Percentiles rank a stretch among this genome's conserved stretches.
phyloP scores from a whole-genome alignment of 2,888 invertebrate species.

The Euclidia mi region DNA sequence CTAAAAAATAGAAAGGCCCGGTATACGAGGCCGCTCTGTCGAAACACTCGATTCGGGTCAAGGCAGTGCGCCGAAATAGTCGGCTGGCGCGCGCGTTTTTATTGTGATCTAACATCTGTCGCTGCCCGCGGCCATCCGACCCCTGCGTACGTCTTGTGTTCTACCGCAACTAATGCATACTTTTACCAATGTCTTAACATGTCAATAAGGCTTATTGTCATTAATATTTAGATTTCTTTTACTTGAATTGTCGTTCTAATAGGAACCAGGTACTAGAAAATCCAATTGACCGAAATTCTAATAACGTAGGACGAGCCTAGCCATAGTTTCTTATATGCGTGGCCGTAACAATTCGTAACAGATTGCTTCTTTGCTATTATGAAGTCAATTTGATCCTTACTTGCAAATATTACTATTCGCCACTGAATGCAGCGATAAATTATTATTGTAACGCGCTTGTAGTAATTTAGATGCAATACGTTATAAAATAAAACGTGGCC shows the following conservation, averaged over 20 bases:
- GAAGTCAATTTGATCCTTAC: not conserved
- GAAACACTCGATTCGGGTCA: slow-evolving; percentile 89
- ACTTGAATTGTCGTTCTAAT: too few species aligned
- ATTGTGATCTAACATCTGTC: slow-evolving; percentile 90
- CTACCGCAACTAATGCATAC: slow-evolving; percentile 25
- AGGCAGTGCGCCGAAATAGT: slow-evolving; percentile 90
- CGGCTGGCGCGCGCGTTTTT: slow-evolving; percentile 87
- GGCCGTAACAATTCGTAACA: too few species aligned
- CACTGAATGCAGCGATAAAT: too few species aligned
- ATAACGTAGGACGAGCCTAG: too few species aligned
- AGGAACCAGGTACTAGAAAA: too few species aligned
- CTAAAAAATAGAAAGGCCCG: slow-evolving; percentile 90
- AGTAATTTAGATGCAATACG: not conserved
- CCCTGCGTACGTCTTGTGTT: slow-evolving; percentile 43
- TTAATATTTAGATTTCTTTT: too few species aligned
- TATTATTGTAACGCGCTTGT: too few species aligned
- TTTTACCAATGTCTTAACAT: slow-evolving; percentile 1
- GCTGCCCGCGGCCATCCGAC: slow-evolving; percentile 67
- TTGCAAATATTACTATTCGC: too few species aligned
- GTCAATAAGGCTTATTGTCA: too few species aligned
- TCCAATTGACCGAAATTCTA: too few species aligned
- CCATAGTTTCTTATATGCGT: too few species aligned
- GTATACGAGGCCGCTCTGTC: slow-evolving; percentile 89
- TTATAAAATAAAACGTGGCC: not conserved
- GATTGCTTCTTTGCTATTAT: too few species aligned